Conservation (phyloP, 2,888 invertebrate genomes). For the Dermolepida albohirtum region DNA sequence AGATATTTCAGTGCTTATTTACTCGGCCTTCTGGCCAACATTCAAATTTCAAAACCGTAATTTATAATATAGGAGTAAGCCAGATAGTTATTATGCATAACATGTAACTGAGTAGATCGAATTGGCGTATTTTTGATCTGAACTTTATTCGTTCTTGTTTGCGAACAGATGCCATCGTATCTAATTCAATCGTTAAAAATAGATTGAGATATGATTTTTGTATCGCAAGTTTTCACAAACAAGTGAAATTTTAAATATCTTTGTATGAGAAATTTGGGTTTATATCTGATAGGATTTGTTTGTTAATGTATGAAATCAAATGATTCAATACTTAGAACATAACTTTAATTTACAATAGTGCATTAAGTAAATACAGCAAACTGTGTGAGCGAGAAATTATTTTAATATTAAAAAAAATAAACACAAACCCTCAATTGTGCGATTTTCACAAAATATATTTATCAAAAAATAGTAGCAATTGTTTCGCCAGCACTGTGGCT, state of each 20-base stretch:
- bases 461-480: no score
- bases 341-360: no score
- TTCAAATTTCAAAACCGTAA: constrained; percentile 11
- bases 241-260: background rate
- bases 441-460: no score
- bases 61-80: background rate
- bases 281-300: no score
- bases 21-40: constrained; percentile 1
- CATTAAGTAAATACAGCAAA: no score
- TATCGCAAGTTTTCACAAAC: background rate
- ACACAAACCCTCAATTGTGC: no score
- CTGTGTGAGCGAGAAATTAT: no score
- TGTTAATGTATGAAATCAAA: no score
- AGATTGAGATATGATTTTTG: background rate
- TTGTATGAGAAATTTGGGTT: background rate
- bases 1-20: background rate
- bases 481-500: no score
- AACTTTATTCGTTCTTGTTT: constrained; percentile 2
- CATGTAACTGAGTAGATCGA: background rate
- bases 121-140: constrained; percentile 3
- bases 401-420: no score
- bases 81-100: background rate
- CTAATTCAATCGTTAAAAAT: background rate
- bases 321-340: no score
- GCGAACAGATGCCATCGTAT: background rate